A percentile compares a stretch with the other conserved stretches of the same genome.
These are phyloP conservation scores for Drosophila kambysellisi DNA, from an alignment of 2,888 invertebrate species.

Conservation along the genomic window DNA sequence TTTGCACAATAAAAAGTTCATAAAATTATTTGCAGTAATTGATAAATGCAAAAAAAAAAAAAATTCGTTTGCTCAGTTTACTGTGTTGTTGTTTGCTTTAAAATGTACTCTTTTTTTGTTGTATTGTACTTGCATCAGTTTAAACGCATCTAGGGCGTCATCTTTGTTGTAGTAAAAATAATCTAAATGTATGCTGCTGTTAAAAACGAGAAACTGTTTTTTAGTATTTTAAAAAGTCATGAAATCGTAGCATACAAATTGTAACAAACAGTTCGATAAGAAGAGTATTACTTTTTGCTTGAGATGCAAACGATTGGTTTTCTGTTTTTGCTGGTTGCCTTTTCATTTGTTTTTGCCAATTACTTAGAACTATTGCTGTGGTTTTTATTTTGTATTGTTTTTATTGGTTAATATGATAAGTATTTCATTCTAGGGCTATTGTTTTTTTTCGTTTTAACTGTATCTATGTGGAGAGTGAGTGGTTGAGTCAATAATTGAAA, in stretches of 20 bases:
- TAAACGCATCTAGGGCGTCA: conserved; percentile 39
- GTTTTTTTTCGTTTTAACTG: conserved; percentile 49
- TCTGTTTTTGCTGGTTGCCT: conserved; percentile 23
- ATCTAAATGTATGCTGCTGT: conserved; percentile 49
- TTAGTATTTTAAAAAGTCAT: conserved; percentile 38
- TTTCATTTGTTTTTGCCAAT: conserved; percentile 63
- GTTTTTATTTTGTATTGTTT: conserved; percentile 31
- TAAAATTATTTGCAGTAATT: conserved; percentile 36
- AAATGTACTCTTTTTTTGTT: conserved; percentile 38
- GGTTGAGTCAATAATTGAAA: conserved; percentile 72
- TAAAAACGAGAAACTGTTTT: conserved; percentile 73
- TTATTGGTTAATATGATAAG: conserved; percentile 70
- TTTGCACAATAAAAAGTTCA: conserved; percentile 41
- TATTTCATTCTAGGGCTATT: conserved; percentile 70
- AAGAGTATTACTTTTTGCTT: conserved; percentile 32
- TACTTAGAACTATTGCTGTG: conserved; percentile 72
- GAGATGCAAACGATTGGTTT: conserved; percentile 46
- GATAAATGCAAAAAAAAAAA: conserved; percentile 55
- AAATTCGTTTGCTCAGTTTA: conserved; percentile 57
- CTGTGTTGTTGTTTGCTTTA: conserved; percentile 35
- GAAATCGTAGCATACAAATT: conserved; percentile 29
- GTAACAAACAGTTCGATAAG: conserved; percentile 32
- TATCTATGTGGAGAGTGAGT: conserved; percentile 56
- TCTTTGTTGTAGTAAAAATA: conserved; percentile 60
- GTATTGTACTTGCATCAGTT: conserved; percentile 82